Conservation (phyloP, 2,113 vertebrate genomes). For the Apodemus sylvaticus region DNA sequence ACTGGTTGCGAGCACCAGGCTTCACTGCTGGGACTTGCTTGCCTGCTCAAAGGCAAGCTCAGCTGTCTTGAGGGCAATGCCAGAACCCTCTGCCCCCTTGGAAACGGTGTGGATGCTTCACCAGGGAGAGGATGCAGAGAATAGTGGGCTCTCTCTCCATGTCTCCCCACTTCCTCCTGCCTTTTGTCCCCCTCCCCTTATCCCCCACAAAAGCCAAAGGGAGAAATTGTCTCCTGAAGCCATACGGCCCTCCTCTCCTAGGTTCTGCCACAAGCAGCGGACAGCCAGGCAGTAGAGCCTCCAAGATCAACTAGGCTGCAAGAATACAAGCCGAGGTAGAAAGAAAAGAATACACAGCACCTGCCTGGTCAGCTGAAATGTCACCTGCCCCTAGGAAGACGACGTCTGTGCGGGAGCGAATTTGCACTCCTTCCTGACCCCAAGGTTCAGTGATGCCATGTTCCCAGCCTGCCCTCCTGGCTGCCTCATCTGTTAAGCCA, state of each 20-base stretch:
- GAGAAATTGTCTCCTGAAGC: background rate
- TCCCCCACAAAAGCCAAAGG: background rate
- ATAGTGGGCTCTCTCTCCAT: background rate
- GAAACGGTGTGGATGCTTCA: background rate
- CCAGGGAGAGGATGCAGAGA: background rate
- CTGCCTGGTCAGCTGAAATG: background rate
- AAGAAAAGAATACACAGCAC: background rate
- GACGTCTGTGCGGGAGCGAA: background rate
- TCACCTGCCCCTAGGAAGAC: background rate
- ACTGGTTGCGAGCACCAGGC: background rate
- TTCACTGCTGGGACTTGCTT: rapidly evolving
- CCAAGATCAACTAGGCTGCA: background rate
- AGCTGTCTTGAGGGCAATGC: too few species aligned
- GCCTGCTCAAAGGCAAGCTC: too few species aligned
- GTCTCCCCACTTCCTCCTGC: background rate
- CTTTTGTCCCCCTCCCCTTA: background rate
- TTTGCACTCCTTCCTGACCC: background rate
- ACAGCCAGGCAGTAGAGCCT: background rate
- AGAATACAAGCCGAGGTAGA: background rate
- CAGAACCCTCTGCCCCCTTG: too few species aligned
- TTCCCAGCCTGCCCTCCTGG: background rate
- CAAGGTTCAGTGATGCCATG: background rate
- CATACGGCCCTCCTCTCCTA: background rate
- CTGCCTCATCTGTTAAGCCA: background rate
- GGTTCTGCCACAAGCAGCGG: background rate